Evolutionary conservation across 2,113 vertebrate species (phyloP).

Genomic region (Hassar affinis): DNA sequence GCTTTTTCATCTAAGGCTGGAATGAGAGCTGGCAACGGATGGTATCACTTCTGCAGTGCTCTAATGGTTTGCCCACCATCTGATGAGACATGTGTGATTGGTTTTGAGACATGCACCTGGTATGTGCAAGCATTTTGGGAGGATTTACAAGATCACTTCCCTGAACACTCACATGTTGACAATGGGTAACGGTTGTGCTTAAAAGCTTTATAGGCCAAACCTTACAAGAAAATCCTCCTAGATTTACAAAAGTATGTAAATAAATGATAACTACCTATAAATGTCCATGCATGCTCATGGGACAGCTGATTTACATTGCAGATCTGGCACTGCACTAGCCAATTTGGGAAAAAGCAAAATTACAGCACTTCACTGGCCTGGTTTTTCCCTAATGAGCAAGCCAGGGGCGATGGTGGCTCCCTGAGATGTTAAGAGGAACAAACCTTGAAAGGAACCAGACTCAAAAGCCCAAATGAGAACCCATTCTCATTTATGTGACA

Average conservation of each 20-base stretch:
- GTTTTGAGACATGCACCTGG: conserved; percentile 31
- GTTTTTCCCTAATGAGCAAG: too few species aligned
- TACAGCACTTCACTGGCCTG: too few species aligned
- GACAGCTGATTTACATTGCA: background rate
- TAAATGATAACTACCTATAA: background rate
- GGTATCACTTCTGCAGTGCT: conserved; percentile 27
- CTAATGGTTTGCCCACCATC: conserved; percentile 35
- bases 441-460: too few species aligned
- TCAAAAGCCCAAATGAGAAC: too few species aligned
- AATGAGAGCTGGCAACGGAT: conserved; percentile 30
- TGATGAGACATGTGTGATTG: conserved; percentile 25
- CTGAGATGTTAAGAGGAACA: too few species aligned
- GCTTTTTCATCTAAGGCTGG: conserved; percentile 34
- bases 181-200: too few species aligned
- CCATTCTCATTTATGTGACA: too few species aligned
- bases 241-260: background rate
- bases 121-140: conserved; percentile 32
- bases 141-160: conserved; percentile 4
- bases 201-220: background rate
- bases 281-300: background rate
- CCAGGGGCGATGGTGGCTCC: too few species aligned
- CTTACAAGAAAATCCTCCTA: background rate
- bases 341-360: too few species aligned
- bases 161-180: conserved; percentile 10
- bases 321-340: too few species aligned